A percentile compares a stretch with the other conserved stretches of the same genome.
These are phyloP conservation scores for Lordiphosa mommai DNA, from an alignment of 1,140 invertebrate species.

Conservation along the genomic window DNA sequence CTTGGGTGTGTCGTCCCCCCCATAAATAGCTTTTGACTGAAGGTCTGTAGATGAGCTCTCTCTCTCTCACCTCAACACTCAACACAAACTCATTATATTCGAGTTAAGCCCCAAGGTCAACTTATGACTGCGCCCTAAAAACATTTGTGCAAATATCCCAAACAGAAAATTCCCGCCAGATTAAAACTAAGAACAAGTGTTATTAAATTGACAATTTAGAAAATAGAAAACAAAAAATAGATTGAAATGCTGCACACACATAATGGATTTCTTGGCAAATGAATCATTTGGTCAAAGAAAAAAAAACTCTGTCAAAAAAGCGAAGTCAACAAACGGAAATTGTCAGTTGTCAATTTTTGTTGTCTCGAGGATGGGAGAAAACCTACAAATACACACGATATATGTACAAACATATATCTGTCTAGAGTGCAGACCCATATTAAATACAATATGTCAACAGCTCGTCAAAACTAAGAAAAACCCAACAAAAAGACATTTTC, in stretches of 20 bases:
- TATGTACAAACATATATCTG: neutral
- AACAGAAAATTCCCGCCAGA: conserved; percentile 15
- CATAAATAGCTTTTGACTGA: conserved; percentile 18
- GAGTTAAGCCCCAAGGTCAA: conserved; percentile 24
- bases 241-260: conserved; percentile 35
- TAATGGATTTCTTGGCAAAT: conserved; percentile 59
- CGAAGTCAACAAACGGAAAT: conserved; percentile 63
- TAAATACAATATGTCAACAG: conserved; percentile 70
- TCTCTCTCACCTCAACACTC: conserved; percentile 10
- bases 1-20: conserved; percentile 42
- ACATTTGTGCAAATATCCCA: conserved; percentile 52
- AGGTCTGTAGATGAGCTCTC: conserved; percentile 28
- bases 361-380: conserved; percentile 1
- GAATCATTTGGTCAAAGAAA: conserved; percentile 41
- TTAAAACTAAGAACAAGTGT: conserved; percentile 43
- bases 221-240: conserved; percentile 13
- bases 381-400: too few species aligned
- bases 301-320: conserved; percentile 18
- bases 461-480: conserved; percentile 44
- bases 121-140: conserved; percentile 17
- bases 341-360: conserved; percentile 68
- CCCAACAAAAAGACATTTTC: conserved; percentile 17
- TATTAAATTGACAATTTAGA: conserved; percentile 28
- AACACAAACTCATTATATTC: conserved; percentile 10
- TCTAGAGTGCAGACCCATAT: conserved; percentile 44